Evolutionary conservation across 2,888 invertebrate genomes (phyloP).

Genomic region (Linnaemya tessellans): DNA sequence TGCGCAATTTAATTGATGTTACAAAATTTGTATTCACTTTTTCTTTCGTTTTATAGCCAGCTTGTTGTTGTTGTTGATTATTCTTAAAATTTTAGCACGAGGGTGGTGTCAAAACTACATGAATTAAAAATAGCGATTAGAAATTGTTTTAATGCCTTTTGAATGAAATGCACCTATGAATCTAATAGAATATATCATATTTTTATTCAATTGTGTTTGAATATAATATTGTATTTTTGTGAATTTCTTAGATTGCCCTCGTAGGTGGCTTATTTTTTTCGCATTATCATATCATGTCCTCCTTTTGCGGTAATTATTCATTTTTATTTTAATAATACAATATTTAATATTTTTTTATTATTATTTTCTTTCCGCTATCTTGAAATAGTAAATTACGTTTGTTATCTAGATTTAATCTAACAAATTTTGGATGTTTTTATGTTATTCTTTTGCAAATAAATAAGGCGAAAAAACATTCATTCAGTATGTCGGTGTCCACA

Average conservation of each 20-base stretch:
- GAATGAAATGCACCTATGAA: too few species aligned
- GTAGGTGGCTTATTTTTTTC: neutral
- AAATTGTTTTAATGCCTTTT: too few species aligned
- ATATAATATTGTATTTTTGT: too few species aligned
- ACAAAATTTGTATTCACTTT: constrained; percentile 47
- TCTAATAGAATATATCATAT: too few species aligned
- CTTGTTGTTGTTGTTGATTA: neutral
- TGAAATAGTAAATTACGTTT: neutral
- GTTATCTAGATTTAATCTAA: neutral
- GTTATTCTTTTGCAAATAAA: neutral
- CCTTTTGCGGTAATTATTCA: constrained; percentile 37
- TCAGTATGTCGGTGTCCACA: too few species aligned
- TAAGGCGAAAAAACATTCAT: neutral
- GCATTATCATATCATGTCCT: neutral
- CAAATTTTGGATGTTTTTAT: neutral
- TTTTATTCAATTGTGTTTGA: too few species aligned
- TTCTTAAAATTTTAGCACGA: neutral
- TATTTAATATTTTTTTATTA: constrained; percentile 1
- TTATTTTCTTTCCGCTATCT: constrained; percentile 46
- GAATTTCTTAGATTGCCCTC: neutral
- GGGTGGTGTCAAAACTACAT: neutral
- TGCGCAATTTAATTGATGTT: constrained; percentile 60
- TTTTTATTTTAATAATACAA: constrained; percentile 13
- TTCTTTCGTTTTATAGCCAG: constrained; percentile 16
- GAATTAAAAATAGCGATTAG: neutral